phyloP scores from a whole-genome alignment of 1,140 invertebrate species.

The Drosophila arawakana region DNA sequence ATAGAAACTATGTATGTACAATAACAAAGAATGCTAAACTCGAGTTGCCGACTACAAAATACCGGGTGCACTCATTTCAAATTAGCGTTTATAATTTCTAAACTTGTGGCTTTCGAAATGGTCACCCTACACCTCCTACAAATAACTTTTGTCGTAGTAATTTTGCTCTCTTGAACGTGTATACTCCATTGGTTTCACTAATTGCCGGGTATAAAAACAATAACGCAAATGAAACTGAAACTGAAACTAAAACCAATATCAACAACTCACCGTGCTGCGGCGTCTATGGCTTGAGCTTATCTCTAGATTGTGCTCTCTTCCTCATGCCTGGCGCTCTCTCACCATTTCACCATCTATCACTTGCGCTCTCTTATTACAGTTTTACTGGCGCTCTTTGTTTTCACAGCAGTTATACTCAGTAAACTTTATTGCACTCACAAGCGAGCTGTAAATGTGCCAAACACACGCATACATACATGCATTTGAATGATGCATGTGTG shows the following conservation, averaged over 20 bases:
- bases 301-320: neutral
- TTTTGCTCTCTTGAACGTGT: neutral
- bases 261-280: neutral
- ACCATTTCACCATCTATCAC: neutral
- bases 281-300: slow-evolving; percentile 12
- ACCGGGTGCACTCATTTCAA: neutral
- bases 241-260: slow-evolving; percentile 14
- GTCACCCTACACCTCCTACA: too few relatives aligned
- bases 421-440: slow-evolving; percentile 1
- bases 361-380: neutral
- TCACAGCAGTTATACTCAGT: neutral
- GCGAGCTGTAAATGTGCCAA: neutral
- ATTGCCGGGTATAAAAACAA: neutral
- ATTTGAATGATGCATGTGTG: neutral
- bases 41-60: neutral
- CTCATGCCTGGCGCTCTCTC: neutral
- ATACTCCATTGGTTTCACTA: neutral
- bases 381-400: neutral
- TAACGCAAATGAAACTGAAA: neutral
- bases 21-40: too few relatives aligned
- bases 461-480: too few relatives aligned
- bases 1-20: neutral
- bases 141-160: too few relatives aligned
- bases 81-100: neutral
- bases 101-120: neutral